Base-by-base conservation (phyloP, 1,140 invertebrate species). In the Cherax quadricarinatus region DNA sequence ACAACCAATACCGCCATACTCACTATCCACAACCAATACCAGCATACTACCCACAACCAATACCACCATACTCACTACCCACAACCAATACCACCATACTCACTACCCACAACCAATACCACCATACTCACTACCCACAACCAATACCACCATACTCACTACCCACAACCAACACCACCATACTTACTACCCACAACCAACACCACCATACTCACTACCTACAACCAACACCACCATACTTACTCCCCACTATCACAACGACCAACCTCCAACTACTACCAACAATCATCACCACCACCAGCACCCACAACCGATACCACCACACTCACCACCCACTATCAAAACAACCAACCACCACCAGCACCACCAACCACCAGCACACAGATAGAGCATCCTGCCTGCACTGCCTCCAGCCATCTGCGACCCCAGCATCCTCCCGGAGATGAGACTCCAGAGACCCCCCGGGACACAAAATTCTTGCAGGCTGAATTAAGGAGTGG, bases 401-500 rank as follows among this genome's bases (percentile, higher is more conserved):
- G 81, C 14, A 21, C 10, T 14, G 66, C 88, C 88, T 57, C 6
- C 12, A 57, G 88, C 66, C 81, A 84, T 90, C 81, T n/a, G 62
- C 53, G 81, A 30, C 66, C 82, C 88, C 51, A 75, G 82, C 88
- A 90, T 90, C 88, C 88, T 81, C 81, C 88, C 88, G 88, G 88
- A 90, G 88, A 90, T 90, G 88, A 90, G 81, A 73, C 80, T 21
- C 62, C 80, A 82, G 80, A 66, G 5, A 41, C 88, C 81, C 5
- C 88, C 88, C 16, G 41, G 16, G 24, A 12, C 48, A 41, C 81
- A 60, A 83, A 48, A 51, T 53, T 84, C 66, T 70, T 21, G 70
- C 48, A 86, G 18, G 66, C 21, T 9, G 83, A 86, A n/a, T n/a
- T n/a, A 70, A 66, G 83, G 78, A 51, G 57, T 24, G 78, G 16